A percentile compares a stretch with the other conserved stretches of the same genome.
These are phyloP conservation scores for Gobio occitaniae DNA, from an alignment of 2,797 vertebrate species.

Conservation along the genomic window DNA sequence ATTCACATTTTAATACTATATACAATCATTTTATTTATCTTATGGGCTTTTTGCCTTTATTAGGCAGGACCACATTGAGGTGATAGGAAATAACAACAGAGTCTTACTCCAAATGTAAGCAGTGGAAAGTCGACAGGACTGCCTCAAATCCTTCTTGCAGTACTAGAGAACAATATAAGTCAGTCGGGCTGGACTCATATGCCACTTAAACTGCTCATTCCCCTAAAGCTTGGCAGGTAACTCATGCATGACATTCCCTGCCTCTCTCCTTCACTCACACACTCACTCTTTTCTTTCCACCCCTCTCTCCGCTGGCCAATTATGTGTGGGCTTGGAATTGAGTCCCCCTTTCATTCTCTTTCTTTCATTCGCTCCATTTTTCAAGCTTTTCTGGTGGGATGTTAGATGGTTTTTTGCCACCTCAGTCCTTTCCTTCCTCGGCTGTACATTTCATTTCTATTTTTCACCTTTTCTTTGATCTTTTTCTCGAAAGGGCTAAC, in stretches of 20 bases:
- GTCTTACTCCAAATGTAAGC: not conserved
- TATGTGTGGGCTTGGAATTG: conserved; percentile 44
- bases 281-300: conserved; percentile 34
- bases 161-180: conserved; percentile 26
- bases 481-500: not conserved
- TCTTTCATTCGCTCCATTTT: conserved; percentile 12
- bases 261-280: conserved; percentile 32
- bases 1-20: conserved; percentile 8
- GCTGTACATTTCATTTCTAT: conserved; percentile 19
- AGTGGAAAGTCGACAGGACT: not conserved
- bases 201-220: conserved; percentile 48
- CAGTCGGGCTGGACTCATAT: conserved; percentile 22
- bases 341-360: conserved; percentile 54
- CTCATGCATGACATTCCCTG: conserved; percentile 39
- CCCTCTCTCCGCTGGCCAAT: conserved; percentile 27
- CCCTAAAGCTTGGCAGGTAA: conserved; percentile 45
- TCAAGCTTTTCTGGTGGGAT: conserved; percentile 24
- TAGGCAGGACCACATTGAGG: not conserved
- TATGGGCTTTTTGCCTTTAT: not conserved
- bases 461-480: conserved; percentile 23
- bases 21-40: not conserved
- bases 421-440: conserved; percentile 32
- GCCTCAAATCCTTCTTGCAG: not conserved
- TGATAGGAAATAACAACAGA: not conserved
- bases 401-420: conserved; percentile 46